Percentiles rank a stretch among this genome's conserved stretches.
phyloP scores from a whole-genome alignment of 23 tunicate species.

The Halocynthia roretzi region DNA sequence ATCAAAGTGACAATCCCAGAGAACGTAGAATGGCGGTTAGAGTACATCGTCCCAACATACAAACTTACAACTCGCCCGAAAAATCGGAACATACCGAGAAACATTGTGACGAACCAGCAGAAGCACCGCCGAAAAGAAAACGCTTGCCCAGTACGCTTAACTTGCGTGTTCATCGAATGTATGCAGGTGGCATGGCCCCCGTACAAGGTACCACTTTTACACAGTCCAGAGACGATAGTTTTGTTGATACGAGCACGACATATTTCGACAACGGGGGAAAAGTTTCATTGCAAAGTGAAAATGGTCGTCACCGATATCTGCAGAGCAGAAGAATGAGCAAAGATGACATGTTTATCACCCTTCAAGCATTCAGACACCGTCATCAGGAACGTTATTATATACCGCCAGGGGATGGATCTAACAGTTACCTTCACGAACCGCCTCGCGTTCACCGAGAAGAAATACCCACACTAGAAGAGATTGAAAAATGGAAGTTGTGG shows the following conservation, averaged over 20 bases:
- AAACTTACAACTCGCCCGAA: not conserved
- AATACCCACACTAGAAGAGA: too few species aligned
- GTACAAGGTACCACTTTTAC: not conserved
- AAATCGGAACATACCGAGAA: not conserved
- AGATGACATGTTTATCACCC: conserved; percentile 7
- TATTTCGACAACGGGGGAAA: too few species aligned
- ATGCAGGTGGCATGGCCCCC: conserved; percentile 1
- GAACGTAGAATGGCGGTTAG: too few species aligned
- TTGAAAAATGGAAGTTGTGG: too few species aligned
- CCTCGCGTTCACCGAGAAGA: too few species aligned
- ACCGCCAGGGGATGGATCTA: too few species aligned
- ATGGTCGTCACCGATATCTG: not conserved
- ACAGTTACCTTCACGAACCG: too few species aligned
- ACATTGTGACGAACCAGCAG: not conserved
- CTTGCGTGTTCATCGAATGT: conserved; percentile 15
- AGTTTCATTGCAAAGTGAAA: not conserved
- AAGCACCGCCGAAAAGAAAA: conserved; percentile 10
- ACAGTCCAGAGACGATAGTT: too few species aligned
- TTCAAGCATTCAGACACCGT: not conserved
- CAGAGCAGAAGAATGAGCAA: not conserved
- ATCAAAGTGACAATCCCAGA: too few species aligned
- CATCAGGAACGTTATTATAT: not conserved
- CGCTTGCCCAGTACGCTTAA: conserved; percentile 27
- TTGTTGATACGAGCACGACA: not conserved
- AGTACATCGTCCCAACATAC: not conserved